Evolutionary conservation across 2,888 invertebrate genomes (phyloP), one percentile per base, ranked within the genome.

Genomic region (Pegoplata infirma): DNA sequence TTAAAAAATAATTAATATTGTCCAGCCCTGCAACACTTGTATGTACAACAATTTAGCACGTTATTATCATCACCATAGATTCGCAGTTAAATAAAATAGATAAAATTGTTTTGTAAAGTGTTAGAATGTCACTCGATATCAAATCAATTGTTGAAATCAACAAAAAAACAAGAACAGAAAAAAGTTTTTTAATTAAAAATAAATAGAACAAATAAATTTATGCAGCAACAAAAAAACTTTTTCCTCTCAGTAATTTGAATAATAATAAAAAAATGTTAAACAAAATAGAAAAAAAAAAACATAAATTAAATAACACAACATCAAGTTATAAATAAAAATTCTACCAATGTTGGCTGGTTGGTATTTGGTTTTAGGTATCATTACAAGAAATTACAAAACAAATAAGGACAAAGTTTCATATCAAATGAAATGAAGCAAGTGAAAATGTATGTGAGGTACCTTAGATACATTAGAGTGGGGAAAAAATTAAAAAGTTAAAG

Each of bases 121-220:
- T 79, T 74, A 72, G 82, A 82, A 74, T 82, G 80, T 81, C 80
- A 73, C 68, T 80, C 76, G 80, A 81, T 81, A 81, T 76, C 68
- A 77, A 81, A 82, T 82, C 81, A 81, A 83, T 79, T 81, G 80
- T 81, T 68, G 80, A 75, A 75, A 81, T 82, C 80, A 76, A 64
- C 64, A 63, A 81, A n/a, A n/a, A n/a, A 83, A 67, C 17, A 67
- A 63, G 16, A 63, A 8, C 51, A 66, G 32, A n/a, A 63, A 17
- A 66, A 64, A 59, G 17, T 78, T 83, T 81, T 83, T 83, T 81
- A 83, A 82, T 83, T 82, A 82, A 82, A 83, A 71, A 67, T 76
- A 81, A 75, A 77, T 67, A 61, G 51, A 80, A 79, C 61, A 73
- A 67, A 75, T 3, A 64, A 78, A 74, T 78, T 73, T 74, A 74